Base-by-base conservation (phyloP, 2,888 invertebrate genomes). In the Acleris cristana region DNA sequence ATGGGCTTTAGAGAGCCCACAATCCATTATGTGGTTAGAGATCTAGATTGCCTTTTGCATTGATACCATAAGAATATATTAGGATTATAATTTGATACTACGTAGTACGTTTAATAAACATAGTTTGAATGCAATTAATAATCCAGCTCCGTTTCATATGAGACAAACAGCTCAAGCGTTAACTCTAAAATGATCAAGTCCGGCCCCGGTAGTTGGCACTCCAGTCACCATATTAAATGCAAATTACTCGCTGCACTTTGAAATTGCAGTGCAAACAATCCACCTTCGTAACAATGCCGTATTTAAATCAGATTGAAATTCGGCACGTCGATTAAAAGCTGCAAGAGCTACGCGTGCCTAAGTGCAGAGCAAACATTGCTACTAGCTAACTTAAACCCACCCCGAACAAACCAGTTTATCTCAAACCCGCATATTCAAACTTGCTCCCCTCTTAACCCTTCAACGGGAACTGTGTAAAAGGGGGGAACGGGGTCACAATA, bases 251-350 rank as follows among this genome's bases (percentile, higher is more conserved):
- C 74, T 76, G 75, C 78, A 81, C 79, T 80, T 77, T 76, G 76
- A 77, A 78, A 74, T 72, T 73, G 77, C 69, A 74, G 70, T 74
- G 78, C 75, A 77, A 80, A 81, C 81, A 84, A 80, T 79, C 81
- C 80, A 78, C 84, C 85, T 84, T 85, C 85, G 82, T 83, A 87
- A 89, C 88, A 88, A 89, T 87, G 83, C 85, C 86, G 85, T 83
- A 91, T 91, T 88, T 88, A 88, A 90, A 89, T 90, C 85, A 84
- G 81, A 90, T 90, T 91, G 87, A 89, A 91, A 91, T 90, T 89
- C 88, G 81, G 86, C 88, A 89, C 90, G 90, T 89, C 89, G 90
- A 91, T 90, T 90, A 89, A 91, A 91, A 90, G 89, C 90, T 80
- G 76, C 77, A 85, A 84, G 86, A 86, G 89, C 84, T 84, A 79